Evolutionary conservation across 1,140 invertebrate species (phyloP).

Genomic region (Megathymus violae): DNA sequence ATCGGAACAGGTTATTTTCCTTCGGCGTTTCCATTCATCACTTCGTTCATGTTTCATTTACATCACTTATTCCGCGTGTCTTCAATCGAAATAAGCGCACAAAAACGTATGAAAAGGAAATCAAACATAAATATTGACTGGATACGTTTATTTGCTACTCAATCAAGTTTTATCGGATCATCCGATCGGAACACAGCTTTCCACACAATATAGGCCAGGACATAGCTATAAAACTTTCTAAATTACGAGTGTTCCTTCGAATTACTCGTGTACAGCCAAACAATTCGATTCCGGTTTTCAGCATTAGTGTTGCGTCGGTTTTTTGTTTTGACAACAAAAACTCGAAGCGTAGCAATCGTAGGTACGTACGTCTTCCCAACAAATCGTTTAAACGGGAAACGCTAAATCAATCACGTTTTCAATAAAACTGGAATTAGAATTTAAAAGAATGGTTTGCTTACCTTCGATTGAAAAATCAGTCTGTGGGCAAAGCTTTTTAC

Average conservation of each 20-base stretch:
- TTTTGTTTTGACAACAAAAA: constrained; percentile 22
- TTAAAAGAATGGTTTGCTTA: constrained; percentile 65
- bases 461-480: constrained; percentile 64
- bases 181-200: constrained; percentile 42
- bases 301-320: constrained; percentile 18
- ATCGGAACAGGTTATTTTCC: constrained; percentile 23
- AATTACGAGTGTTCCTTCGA: constrained; percentile 43
- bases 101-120: constrained; percentile 34
- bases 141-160: constrained; percentile 39
- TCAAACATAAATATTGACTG: constrained; percentile 36
- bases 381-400: constrained; percentile 47
- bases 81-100: constrained; percentile 32
- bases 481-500: constrained; percentile 68
- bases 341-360: constrained; percentile 7
- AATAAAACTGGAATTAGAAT: constrained; percentile 66
- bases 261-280: constrained; percentile 42
- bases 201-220: constrained; percentile 42
- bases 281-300: constrained; percentile 38
- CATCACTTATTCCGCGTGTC: constrained; percentile 30
- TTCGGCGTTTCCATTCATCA: constrained; percentile 31
- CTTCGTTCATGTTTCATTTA: constrained; percentile 36
- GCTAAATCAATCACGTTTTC: constrained; percentile 73
- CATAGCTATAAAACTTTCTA: constrained; percentile 46
- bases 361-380: constrained; percentile 10
- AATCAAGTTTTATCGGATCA: constrained; percentile 42